Evolutionary conservation across 2,797 vertebrate species (phyloP).

Genomic region (Distichodus sexfasciatus): DNA sequence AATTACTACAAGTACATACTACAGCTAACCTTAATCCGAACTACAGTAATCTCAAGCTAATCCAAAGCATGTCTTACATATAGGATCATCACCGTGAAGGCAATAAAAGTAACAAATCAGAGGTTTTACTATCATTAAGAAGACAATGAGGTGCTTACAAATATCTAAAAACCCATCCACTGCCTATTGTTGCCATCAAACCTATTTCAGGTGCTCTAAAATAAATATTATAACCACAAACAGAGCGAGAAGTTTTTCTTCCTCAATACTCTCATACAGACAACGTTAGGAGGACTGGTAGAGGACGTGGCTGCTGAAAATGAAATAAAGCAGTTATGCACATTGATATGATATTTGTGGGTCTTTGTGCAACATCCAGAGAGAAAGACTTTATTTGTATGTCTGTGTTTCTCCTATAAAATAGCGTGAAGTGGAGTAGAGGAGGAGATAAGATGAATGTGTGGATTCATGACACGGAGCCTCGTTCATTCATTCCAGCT

Average conservation of each 20-base stretch:
- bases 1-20: too few relatives aligned
- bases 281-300: neutral
- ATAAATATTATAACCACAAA: constrained; percentile 71
- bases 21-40: too few relatives aligned
- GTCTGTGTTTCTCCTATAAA: constrained; percentile 12
- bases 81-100: too few relatives aligned
- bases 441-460: constrained; percentile 53
- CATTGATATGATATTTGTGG: constrained; percentile 4
- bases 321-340: constrained; percentile 17
- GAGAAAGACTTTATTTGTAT: constrained; percentile 17
- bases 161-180: constrained; percentile 9
- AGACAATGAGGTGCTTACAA: too few relatives aligned
- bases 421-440: constrained; percentile 32
- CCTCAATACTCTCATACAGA: neutral
- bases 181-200: constrained; percentile 22
- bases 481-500: constrained; percentile 47
- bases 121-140: too few relatives aligned
- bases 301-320: constrained; percentile 21
- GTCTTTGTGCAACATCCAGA: neutral
- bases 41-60: too few relatives aligned
- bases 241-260: constrained; percentile 3
- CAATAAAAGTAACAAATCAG: too few relatives aligned
- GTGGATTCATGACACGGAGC: constrained; percentile 36
- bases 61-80: too few relatives aligned
- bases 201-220: constrained; percentile 56